phyloP scores from a whole-genome alignment of 2,113 vertebrate species.

The Riparia riparia region DNA sequence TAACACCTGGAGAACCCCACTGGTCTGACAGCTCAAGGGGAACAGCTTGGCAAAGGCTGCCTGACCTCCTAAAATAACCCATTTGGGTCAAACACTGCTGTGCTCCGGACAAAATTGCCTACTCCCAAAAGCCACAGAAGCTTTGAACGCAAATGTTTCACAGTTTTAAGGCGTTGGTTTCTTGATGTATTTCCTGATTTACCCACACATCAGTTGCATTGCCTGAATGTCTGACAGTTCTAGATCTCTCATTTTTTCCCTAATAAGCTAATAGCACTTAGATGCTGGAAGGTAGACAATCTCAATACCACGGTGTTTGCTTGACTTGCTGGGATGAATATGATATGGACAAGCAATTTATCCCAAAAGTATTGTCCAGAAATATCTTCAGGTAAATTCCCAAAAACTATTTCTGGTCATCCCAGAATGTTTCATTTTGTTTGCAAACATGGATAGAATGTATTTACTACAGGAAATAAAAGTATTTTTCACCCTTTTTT shows the following conservation, averaged over 20 bases:
- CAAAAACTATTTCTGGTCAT: not conserved
- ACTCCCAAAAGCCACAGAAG: not conserved
- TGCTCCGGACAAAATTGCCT: not conserved
- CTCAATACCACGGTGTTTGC: not conserved
- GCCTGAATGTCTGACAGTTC: not conserved
- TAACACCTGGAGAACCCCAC: constrained; percentile 46
- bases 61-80: not conserved
- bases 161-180: not conserved
- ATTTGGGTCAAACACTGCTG: not conserved
- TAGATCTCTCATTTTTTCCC: not conserved
- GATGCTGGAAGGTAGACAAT: not conserved
- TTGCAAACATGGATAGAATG: not conserved
- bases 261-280: not conserved
- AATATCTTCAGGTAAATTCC: not conserved
- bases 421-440: not conserved
- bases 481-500: not conserved
- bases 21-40: constrained; percentile 16
- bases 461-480: not conserved
- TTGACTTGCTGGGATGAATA: not conserved
- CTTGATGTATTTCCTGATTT: not conserved
- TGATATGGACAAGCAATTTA: not conserved
- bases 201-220: not conserved
- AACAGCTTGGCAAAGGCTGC: not conserved
- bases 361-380: not conserved
- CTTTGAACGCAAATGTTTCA: not conserved